Base-by-base conservation (phyloP, 2,797 vertebrate genomes). In the Cygnus olor region DNA sequence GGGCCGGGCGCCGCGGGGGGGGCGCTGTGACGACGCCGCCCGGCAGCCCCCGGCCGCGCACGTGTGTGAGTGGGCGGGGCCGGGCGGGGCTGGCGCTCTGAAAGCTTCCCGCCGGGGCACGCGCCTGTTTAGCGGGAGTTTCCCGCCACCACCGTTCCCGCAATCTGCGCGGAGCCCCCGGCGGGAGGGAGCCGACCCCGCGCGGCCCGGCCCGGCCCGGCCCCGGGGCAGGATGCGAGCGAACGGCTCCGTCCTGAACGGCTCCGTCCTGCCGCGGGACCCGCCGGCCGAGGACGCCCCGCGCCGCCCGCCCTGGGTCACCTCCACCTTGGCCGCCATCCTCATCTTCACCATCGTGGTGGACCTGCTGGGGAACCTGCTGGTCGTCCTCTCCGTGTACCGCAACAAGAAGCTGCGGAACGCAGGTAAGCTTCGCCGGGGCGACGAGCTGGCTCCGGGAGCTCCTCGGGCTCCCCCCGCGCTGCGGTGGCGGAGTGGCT, bases 371-470 rank as follows among this genome's bases (percentile, higher is more conserved):
- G 99, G 99, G 81, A 99, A 99, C 97, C 98, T 99, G 22, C 87
- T 99, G 98, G 99, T 99, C 93, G 99, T 99, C 97, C 98, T 99
- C 95, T 99, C 99, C 34, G 99, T 99, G 34, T 99, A 98, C 82
- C 98, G 99, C 65, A 99, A 99, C 97, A 99, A 99, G 98, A 99
- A 99, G 98, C 98, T 99, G 93, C 96, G 99, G 91, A 99, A 99
- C 97, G 98, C 99, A 97, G 99, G 99, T 99, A 98, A 98, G 99
- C 72, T 72, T 61, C 68, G 68, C 72, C 34, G 88, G n/a, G 45
- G 45, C 45, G 45, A 45, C 19, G 45, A 45, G 19, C 45, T 19
- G 44, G 45, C 47, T 49, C 22, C 8, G 28, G 61, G 61, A 40
- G 6, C 40, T 64, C 63, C 63, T 32, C 19, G 40, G 40, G 40